Evolutionary conservation across 2,888 invertebrate genomes (phyloP).

Genomic region (Timema cristinae): DNA sequence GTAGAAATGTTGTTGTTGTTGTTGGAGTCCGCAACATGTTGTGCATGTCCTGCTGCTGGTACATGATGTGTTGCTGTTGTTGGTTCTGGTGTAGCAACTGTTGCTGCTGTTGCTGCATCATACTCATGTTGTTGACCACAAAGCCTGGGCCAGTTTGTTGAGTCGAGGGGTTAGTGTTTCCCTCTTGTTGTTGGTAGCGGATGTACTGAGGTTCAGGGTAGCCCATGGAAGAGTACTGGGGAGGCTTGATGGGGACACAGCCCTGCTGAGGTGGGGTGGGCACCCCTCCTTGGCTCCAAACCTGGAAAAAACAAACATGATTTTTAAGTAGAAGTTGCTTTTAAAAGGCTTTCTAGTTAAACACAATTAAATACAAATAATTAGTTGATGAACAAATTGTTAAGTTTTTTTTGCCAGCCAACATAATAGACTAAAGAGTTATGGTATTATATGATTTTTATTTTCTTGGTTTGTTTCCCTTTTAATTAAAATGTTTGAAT

Average conservation of each 20-base stretch:
- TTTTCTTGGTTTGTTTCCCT: too few relatives aligned
- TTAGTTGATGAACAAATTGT: too few relatives aligned
- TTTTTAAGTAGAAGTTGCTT: too few relatives aligned
- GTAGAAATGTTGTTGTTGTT: constrained; percentile 37
- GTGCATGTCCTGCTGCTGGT: constrained; percentile 15
- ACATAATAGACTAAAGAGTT: too few relatives aligned
- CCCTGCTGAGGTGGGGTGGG: constrained; percentile 9
- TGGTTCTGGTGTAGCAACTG: constrained; percentile 32
- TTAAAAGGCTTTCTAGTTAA: too few relatives aligned
- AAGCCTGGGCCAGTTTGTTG: not conserved
- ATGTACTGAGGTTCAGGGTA: constrained; percentile 3
- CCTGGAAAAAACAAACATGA: not conserved
- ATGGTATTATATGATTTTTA: too few relatives aligned
- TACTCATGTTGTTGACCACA: not conserved
- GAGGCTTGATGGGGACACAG: not conserved
- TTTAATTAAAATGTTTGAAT: too few relatives aligned
- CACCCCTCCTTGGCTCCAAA: not conserved
- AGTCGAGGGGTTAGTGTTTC: too few relatives aligned
- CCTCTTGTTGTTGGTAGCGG: not conserved
- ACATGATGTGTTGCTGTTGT: constrained; percentile 32
- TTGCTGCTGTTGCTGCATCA: constrained; percentile 34
- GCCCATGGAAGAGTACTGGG: not conserved
- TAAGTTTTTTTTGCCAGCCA: too few relatives aligned
- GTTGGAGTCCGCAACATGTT: constrained; percentile 25
- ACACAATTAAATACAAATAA: too few relatives aligned